phyloP scores from a whole-genome alignment of 2,888 invertebrate genomes.

The Achlya flavicornis region DNA sequence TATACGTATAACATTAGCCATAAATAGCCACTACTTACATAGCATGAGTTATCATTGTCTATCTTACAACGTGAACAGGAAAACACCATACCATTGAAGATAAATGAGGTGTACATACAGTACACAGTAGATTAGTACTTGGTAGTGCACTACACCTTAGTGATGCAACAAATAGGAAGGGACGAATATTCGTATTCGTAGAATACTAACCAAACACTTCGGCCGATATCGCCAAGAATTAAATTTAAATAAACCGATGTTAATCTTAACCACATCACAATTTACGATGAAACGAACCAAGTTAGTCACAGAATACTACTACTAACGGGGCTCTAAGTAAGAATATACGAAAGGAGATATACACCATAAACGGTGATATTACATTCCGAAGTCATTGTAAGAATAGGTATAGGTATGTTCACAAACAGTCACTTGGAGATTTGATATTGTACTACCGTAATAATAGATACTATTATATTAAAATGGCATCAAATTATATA shows the following conservation, averaged over 20 bases:
- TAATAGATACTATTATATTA: too few species aligned
- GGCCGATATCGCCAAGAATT: too few species aligned
- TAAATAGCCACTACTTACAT: constrained; percentile 2
- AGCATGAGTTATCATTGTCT: background rate
- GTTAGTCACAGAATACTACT: too few species aligned
- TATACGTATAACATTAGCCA: background rate
- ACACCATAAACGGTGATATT: background rate
- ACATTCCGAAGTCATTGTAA: background rate
- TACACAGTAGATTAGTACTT: background rate
- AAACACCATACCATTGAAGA: constrained; percentile 3
- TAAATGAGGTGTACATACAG: constrained; percentile 8
- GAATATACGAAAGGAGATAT: too few species aligned
- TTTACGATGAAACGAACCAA: too few species aligned
- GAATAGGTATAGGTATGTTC: background rate
- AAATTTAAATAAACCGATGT: too few species aligned
- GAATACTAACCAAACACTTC: too few species aligned
- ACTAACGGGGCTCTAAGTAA: too few species aligned
- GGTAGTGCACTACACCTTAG: background rate
- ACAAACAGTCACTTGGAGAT: background rate
- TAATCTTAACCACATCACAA: too few species aligned
- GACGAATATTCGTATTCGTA: too few species aligned
- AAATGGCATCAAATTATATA: too few species aligned
- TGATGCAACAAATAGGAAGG: too few species aligned
- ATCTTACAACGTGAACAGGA: background rate
- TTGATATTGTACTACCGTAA: background rate